Conservation (phyloP, 2,113 vertebrate genomes). For the rabbit (Oryctolagus cuniculus) region mOryCun1.1 NC_091439.1:75389501-75390000, state of each 20-base stretch:
- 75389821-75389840: neutral
- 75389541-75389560: neutral
- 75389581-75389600: neutral
- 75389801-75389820: constrained; percentile 19
- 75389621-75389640: neutral
- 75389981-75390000: neutral
- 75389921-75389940: constrained; percentile 39
- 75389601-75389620: neutral
- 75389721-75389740: neutral
- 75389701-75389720: neutral
- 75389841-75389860: neutral
- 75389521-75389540: neutral
- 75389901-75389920: neutral
- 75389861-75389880: neutral
- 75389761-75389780: neutral
- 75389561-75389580: neutral
- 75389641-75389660: neutral
- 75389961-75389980: constrained; percentile 8
- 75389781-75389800: neutral
- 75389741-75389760: neutral
- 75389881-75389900: constrained; percentile 11
- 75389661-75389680: neutral
- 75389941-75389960: neutral
- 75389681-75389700: neutral
- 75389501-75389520: neutral